Base-by-base conservation (phyloP, 2,888 invertebrate species). In the Embidobia sp. region DNA sequence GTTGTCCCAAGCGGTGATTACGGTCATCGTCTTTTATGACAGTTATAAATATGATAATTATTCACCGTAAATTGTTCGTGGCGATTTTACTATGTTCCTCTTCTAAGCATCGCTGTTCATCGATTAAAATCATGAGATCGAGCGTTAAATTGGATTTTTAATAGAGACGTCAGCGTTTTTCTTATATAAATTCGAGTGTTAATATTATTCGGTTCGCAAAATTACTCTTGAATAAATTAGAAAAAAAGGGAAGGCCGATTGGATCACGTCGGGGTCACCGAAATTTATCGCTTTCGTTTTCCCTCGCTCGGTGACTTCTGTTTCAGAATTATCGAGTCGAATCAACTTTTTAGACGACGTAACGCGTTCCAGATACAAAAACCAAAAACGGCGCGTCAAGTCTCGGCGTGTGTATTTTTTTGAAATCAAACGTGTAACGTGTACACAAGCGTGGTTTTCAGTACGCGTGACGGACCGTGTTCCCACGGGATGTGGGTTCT, bases 401-500 rank as follows among this genome's bases (percentile, higher is more conserved):
- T 37, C 15, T 13, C 16, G 22, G 35, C 6, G 6, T 18, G 2
- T n/a, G n/a, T n/a, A 40, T 29, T 19, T 53, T 75, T 75, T 70
- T 22, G 44, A 55, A 75, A 63, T 63, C 35, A 57, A 49, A 33
- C 66, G 29, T 53, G 57, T 31, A 55, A 27, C 67, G 26, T 51
- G 48, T 69, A 42, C 27, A 61, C 33, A 19, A 67, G 53, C 59
- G 18, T 59, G 63, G 73, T 80, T 84, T 80, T 72, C 79, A 82
- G 80, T 76, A 82, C 82, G 82, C 82, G 82, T 82, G 84, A 84
- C 82, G 82, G 73, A 77, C 75, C 63, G 42, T 63, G 82, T 85
- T 85, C 84, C 84, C 85, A 85, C 84, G 83, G 81, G 84, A 83
- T 81, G 73, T 77, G 78, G 80, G 66, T 79, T 77, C 76, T 76